Evolutionary conservation across 2,888 invertebrate genomes (phyloP).

Genomic region (Callosobruchus maculatus): DNA sequence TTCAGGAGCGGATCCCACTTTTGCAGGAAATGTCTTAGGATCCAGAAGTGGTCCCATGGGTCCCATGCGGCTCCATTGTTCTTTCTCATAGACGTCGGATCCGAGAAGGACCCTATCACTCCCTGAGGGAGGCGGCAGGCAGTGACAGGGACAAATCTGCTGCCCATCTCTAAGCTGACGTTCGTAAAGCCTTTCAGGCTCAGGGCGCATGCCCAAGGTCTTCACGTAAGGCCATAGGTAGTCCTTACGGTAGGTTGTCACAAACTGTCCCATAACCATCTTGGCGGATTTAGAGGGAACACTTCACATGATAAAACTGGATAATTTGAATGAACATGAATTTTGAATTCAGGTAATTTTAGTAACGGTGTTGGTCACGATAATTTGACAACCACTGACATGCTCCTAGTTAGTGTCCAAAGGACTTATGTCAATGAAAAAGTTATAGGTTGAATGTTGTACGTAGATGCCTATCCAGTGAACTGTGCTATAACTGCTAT

Average conservation of each 20-base stretch:
- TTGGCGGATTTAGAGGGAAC: slow-evolving; percentile 8
- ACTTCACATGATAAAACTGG: background rate
- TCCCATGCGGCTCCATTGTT: slow-evolving; percentile 50
- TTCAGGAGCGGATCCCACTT: slow-evolving; percentile 56
- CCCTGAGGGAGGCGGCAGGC: slow-evolving; percentile 17
- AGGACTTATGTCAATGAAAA: background rate
- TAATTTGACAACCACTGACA: background rate
- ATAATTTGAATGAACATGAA: background rate
- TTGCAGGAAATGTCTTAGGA: slow-evolving; percentile 59
- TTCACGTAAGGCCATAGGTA: slow-evolving; percentile 59
- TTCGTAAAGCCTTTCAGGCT: slow-evolving; percentile 49
- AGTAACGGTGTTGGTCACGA: background rate
- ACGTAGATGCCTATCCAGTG: too few species aligned
- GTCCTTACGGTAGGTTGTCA: slow-evolving; percentile 62
- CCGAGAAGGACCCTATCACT: slow-evolving; percentile 29
- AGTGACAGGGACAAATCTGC: slow-evolving; percentile 34
- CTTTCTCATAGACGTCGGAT: slow-evolving; percentile 34
- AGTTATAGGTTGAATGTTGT: background rate
- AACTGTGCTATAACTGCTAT: too few species aligned
- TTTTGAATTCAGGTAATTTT: background rate
- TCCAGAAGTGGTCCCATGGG: slow-evolving; percentile 61
- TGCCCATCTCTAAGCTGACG: slow-evolving; percentile 46
- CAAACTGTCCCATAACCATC: slow-evolving; percentile 58
- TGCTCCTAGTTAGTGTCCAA: background rate
- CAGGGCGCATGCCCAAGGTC: slow-evolving; percentile 46